These are phyloP conservation scores for Leptinotarsa juncta DNA, from an alignment of 2,888 invertebrate genomes.

Conservation along the genomic window DNA sequence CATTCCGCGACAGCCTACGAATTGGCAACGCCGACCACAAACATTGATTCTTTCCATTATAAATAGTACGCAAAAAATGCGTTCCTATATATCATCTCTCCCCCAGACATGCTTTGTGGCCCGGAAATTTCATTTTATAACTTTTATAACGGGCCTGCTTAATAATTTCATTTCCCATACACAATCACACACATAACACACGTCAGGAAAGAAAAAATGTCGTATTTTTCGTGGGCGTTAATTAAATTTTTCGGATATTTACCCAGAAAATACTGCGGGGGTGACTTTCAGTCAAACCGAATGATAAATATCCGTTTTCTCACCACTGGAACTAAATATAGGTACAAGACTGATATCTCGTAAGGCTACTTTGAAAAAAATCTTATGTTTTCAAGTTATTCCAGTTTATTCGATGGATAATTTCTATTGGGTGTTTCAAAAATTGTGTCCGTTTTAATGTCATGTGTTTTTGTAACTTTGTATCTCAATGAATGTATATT, in stretches of 20 bases:
- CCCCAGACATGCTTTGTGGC: slow-evolving; percentile 65
- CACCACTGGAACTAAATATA: background rate
- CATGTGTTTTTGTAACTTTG: too few relatives aligned
- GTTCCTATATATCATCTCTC: slow-evolving; percentile 66
- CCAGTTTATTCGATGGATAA: too few relatives aligned
- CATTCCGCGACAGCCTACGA: slow-evolving; percentile 56
- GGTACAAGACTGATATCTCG: too few relatives aligned
- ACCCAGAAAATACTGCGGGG: slow-evolving; percentile 25
- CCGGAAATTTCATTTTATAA: slow-evolving; percentile 67
- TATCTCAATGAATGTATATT: too few relatives aligned
- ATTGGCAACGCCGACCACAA: slow-evolving; percentile 55
- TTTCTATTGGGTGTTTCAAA: too few relatives aligned
- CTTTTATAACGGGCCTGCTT: slow-evolving; percentile 65
- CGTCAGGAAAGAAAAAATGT: slow-evolving; percentile 37
- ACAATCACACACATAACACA: slow-evolving; percentile 53
- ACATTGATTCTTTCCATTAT: slow-evolving; percentile 67
- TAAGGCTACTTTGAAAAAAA: too few relatives aligned
- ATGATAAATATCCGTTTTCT: slow-evolving; percentile 12
- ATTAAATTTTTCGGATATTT: slow-evolving; percentile 58
- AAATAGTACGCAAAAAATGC: slow-evolving; percentile 67
- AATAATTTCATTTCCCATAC: slow-evolving; percentile 62
- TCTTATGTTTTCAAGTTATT: too few relatives aligned
- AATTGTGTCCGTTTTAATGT: too few relatives aligned
- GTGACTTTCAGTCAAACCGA: slow-evolving; percentile 24
- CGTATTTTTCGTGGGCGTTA: slow-evolving; percentile 46